Conservation (phyloP, 2,797 vertebrate species). For the Melanotaenia maccullochi region DNA sequence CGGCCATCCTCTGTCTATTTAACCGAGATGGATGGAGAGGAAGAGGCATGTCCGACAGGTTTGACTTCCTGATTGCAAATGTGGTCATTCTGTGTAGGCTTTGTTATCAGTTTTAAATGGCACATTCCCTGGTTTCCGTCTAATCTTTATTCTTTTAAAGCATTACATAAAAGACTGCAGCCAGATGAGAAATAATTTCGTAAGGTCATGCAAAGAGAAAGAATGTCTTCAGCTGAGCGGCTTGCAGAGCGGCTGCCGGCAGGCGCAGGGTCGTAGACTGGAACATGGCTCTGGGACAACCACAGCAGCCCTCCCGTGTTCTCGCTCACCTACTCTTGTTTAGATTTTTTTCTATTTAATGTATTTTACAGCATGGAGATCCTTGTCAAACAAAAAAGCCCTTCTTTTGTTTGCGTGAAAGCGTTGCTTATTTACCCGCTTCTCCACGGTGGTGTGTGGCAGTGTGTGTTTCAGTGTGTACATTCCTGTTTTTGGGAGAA, state of each 20-base stretch:
- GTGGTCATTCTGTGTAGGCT: conserved; percentile 2
- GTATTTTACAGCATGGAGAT: conserved; percentile 62
- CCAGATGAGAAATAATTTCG: conserved; percentile 19
- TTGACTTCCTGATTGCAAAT: conserved; percentile 10
- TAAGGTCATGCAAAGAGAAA: conserved; percentile 32
- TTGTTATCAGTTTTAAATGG: conserved; percentile 25
- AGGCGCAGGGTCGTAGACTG: conserved; percentile 54
- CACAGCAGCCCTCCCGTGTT: conserved; percentile 20
- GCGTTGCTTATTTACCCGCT: conserved; percentile 64
- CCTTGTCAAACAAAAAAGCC: conserved; percentile 72
- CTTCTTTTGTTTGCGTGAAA: conserved; percentile 69
- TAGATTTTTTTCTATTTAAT: conserved; percentile 56
- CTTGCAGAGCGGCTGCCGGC: conserved; percentile 25
- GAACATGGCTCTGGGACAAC: conserved; percentile 50
- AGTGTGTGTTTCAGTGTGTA: conserved; percentile 9
- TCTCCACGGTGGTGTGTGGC: conserved; percentile 68
- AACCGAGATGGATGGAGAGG: conserved; percentile 4
- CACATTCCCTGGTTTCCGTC: conserved; percentile 5
- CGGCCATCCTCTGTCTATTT: conserved; percentile 37
- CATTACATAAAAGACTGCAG: conserved; percentile 6
- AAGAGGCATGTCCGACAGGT: conserved; percentile 32
- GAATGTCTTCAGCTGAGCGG: conserved; percentile 4
- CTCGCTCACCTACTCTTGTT: conserved; percentile 55
- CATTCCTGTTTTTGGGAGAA: conserved; percentile 16
- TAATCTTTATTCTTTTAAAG: conserved; percentile 15